Conservation (phyloP, 2,113 vertebrate species). For the Xiphophorus maculatus region DNA sequence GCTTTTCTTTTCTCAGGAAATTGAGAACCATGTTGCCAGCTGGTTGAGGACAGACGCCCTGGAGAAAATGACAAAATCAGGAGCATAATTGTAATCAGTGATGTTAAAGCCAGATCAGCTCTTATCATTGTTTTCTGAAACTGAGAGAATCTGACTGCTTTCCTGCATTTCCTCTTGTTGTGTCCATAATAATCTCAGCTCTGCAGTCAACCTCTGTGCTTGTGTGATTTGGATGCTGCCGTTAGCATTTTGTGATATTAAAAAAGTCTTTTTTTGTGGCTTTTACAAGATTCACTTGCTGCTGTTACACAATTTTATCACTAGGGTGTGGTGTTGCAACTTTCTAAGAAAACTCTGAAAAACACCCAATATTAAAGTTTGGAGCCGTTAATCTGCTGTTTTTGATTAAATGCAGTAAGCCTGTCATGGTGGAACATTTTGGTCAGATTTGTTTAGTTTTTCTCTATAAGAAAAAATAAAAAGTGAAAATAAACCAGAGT, state of each 20-base stretch:
- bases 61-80: slow-evolving; percentile 20
- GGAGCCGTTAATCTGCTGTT: not conserved
- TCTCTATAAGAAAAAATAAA: not conserved
- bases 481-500: not conserved
- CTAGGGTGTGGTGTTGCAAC: slow-evolving; percentile 42
- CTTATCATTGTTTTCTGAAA: slow-evolving; percentile 35
- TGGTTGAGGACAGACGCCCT: slow-evolving; percentile 75
- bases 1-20: slow-evolving; percentile 61
- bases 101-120: slow-evolving; percentile 29
- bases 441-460: not conserved
- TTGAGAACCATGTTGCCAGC: slow-evolving; percentile 61
- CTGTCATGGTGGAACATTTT: not conserved
- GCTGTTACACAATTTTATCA: slow-evolving; percentile 12
- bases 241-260: not conserved
- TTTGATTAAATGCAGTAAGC: slow-evolving; percentile 5
- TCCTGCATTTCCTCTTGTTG: not conserved
- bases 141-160: slow-evolving; percentile 37
- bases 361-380: not conserved
- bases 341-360: not conserved
- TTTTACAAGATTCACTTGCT: not conserved
- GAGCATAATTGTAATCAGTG: slow-evolving; percentile 11
- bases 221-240: too few relatives aligned
- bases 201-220: not conserved
- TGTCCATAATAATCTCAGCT: not conserved
- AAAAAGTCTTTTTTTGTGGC: not conserved